These are phyloP conservation scores for Pungitius pungitius DNA, from an alignment of 2,113 vertebrate species.

Conservation along the genomic window DNA sequence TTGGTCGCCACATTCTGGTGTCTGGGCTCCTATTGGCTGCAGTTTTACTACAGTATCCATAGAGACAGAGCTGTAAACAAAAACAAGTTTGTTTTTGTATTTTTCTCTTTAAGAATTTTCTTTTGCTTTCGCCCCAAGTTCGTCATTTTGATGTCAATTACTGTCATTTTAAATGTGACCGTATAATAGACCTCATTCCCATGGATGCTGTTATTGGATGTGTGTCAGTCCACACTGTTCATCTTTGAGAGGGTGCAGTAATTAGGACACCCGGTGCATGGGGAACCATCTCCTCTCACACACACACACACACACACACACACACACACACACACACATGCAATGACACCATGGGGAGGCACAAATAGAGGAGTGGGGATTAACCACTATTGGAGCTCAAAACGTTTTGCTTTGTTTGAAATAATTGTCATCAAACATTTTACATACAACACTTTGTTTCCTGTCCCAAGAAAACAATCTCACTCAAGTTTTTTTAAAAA, in stretches of 20 bases:
- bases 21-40: slow-evolving; percentile 52
- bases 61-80: slow-evolving; percentile 73
- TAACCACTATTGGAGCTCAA: not conserved
- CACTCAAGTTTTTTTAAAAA: not conserved
- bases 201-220: not conserved
- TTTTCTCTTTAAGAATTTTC: not conserved
- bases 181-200: too few species aligned
- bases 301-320: not conserved
- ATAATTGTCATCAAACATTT: not conserved
- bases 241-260: slow-evolving; percentile 36
- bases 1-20: slow-evolving; percentile 49
- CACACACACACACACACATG: not conserved
- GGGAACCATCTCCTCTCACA: slow-evolving; percentile 8
- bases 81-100: slow-evolving; percentile 34
- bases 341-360: slow-evolving; percentile 9
- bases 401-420: not conserved
- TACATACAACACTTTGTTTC: not conserved
- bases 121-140: not conserved
- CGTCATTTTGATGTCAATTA: not conserved
- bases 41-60: slow-evolving; percentile 71
- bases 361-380: not conserved
- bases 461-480: not conserved
- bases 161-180: not conserved
- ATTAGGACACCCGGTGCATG: slow-evolving; percentile 34
- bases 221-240: slow-evolving; percentile 17